These are phyloP conservation scores for Conomelus anceps DNA, from an alignment of 2,888 invertebrate species.

Conservation along the genomic window DNA sequence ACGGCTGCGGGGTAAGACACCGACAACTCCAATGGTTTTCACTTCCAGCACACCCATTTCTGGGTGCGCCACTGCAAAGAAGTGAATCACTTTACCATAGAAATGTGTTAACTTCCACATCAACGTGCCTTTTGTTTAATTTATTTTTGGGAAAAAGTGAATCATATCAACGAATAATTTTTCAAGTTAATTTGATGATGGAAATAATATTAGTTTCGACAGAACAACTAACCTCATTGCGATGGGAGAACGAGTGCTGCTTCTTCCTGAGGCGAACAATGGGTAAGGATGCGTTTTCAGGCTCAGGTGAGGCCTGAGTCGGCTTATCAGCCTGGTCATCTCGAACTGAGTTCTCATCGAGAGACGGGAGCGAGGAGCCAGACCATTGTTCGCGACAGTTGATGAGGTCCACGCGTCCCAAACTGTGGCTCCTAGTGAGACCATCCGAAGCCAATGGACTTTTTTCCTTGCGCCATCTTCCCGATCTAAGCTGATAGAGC, in stretches of 20 bases:
- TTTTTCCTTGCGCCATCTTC: slow-evolving; percentile 1
- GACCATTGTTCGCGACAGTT: background rate
- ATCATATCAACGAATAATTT: no score
- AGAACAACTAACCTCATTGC: background rate
- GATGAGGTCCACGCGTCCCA: background rate
- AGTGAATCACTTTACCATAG: no score
- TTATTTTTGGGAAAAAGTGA: no score
- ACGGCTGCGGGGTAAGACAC: no score
- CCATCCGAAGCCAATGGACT: background rate
- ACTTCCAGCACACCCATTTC: no score
- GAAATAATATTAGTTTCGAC: background rate
- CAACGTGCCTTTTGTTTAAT: no score
- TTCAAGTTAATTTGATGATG: no score
- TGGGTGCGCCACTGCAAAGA: no score
- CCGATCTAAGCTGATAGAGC: background rate
- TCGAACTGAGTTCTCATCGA: background rate
- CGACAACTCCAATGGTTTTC: no score
- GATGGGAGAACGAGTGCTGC: background rate
- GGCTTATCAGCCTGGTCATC: background rate
- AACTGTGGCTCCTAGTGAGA: slow-evolving; percentile 1
- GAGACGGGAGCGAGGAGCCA: background rate
- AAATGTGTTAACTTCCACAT: no score
- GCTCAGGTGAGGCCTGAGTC: background rate
- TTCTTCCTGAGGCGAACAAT: background rate
- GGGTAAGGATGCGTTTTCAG: background rate